Conservation (phyloP, 2,888 invertebrate genomes). For the Blastobasis adustella region DNA sequence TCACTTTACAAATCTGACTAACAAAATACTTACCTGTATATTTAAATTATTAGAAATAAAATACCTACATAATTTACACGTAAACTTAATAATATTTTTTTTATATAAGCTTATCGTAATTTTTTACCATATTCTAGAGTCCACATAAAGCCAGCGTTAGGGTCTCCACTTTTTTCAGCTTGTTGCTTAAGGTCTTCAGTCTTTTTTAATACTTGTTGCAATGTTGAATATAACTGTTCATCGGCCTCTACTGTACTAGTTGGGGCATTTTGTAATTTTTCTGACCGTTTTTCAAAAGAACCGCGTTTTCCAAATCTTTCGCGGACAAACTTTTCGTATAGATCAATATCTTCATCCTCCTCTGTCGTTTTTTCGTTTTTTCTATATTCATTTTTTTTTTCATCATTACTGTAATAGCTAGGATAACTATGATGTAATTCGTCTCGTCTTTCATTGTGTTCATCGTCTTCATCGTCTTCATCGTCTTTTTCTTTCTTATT, state of each 20-base stretch:
- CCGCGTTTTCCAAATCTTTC: constrained; percentile 61
- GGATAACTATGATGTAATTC: constrained; percentile 16
- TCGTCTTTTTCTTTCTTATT: constrained; percentile 17
- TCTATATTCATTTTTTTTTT: constrained; percentile 7
- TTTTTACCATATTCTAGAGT: constrained; percentile 69
- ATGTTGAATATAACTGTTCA: constrained; percentile 41
- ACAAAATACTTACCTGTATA: neutral
- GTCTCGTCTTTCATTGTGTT: constrained; percentile 18
- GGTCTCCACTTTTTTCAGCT: constrained; percentile 55
- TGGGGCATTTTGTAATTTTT: constrained; percentile 31
- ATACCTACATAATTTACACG: constrained; percentile 15
- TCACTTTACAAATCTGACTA: too few relatives aligned
- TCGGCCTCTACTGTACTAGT: constrained; percentile 27
- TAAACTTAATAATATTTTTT: too few relatives aligned
- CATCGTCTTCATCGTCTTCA: constrained; percentile 21
- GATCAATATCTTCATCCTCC: constrained; percentile 41
- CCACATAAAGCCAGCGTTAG: constrained; percentile 69
- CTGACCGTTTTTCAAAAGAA: constrained; percentile 45
- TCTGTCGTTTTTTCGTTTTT: constrained; percentile 12
- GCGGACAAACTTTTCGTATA: constrained; percentile 64
- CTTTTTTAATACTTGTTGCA: constrained; percentile 55
- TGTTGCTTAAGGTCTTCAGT: constrained; percentile 51
- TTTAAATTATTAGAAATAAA: neutral
- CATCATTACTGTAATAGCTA: constrained; percentile 18
- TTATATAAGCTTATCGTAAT: constrained; percentile 6